These are phyloP conservation scores for Drosophila setifemur DNA, from an alignment of 1,140 invertebrate species.

Conservation along the genomic window DNA sequence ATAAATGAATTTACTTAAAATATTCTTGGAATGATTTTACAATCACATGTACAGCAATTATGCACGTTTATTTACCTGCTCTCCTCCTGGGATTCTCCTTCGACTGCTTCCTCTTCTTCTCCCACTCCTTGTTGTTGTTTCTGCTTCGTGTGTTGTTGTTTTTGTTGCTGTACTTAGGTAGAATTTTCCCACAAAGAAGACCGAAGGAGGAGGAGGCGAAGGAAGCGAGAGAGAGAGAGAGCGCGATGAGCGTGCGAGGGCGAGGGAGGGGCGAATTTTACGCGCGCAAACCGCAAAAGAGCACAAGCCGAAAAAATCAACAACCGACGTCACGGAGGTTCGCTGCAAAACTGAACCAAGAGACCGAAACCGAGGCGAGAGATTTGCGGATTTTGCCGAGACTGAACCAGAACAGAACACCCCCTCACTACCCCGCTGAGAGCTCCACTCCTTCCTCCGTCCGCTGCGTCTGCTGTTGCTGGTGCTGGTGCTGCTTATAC, in stretches of 20 bases:
- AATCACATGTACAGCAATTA: conserved; percentile 38
- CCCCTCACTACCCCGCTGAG: conserved; percentile 10
- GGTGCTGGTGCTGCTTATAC: conserved; percentile 63
- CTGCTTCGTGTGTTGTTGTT: conserved; percentile 7
- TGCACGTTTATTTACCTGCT: conserved; percentile 52
- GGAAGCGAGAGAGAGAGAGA: conserved; percentile 1
- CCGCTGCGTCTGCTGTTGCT: conserved; percentile 17
- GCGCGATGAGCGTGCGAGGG: too few relatives aligned
- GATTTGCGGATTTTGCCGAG: conserved; percentile 63
- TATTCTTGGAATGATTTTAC: conserved; percentile 46
- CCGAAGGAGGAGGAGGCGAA: neutral
- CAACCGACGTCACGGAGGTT: conserved; percentile 75
- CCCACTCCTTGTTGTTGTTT: conserved; percentile 1
- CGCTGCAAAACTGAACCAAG: conserved; percentile 68
- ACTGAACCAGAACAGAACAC: conserved; percentile 58
- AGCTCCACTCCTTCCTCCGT: conserved; percentile 6
- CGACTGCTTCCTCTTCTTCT: neutral
- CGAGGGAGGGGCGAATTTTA: conserved; percentile 45
- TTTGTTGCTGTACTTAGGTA: conserved; percentile 33
- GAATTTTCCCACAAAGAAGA: conserved; percentile 30
- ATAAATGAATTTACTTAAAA: conserved; percentile 58
- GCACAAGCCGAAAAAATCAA: conserved; percentile 53
- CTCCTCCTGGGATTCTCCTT: conserved; percentile 2
- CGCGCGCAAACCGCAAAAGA: conserved; percentile 60
- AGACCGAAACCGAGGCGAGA: conserved; percentile 53